Evolutionary conservation across 1,140 invertebrate genomes (phyloP).

Genomic region (Subanguina moxae): DNA sequence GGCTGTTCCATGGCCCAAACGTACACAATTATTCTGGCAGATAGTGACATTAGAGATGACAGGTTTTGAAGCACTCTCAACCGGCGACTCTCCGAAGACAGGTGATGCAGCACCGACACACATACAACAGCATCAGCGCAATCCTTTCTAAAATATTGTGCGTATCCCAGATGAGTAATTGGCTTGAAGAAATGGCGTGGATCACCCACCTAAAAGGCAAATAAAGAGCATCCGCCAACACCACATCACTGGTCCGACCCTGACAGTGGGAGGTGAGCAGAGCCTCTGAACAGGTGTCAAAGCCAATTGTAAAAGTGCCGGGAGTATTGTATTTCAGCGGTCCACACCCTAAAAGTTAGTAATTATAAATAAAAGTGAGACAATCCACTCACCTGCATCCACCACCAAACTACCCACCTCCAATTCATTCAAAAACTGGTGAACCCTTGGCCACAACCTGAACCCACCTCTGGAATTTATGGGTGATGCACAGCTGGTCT

Average conservation of each 20-base stretch:
- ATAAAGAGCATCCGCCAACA: conserved; percentile 20
- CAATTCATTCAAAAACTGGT: conserved; percentile 18
- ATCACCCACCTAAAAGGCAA: conserved; percentile 21
- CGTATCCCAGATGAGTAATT: too few species aligned
- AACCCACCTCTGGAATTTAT: not conserved
- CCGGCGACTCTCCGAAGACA: conserved; percentile 26
- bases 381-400: conserved; percentile 18
- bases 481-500: conserved; percentile 10
- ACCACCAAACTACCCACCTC: conserved; percentile 18
- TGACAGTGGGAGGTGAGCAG: conserved; percentile 5
- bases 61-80: conserved; percentile 18
- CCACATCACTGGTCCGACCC: conserved; percentile 9
- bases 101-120: conserved; percentile 36
- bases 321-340: conserved; percentile 13
- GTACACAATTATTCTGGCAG: conserved; percentile 26
- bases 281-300: conserved; percentile 32
- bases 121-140: conserved; percentile 29
- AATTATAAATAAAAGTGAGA: not conserved
- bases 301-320: conserved; percentile 28
- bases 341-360: conserved; percentile 18
- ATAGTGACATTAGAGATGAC: conserved; percentile 27
- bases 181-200: not conserved
- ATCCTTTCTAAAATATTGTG: conserved; percentile 33
- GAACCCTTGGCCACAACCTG: conserved; percentile 22
- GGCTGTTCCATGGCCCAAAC: conserved; percentile 23